Evolutionary conservation across 2,797 vertebrate genomes (phyloP).

Genomic region (Hoplostethus mediterraneus): DNA sequence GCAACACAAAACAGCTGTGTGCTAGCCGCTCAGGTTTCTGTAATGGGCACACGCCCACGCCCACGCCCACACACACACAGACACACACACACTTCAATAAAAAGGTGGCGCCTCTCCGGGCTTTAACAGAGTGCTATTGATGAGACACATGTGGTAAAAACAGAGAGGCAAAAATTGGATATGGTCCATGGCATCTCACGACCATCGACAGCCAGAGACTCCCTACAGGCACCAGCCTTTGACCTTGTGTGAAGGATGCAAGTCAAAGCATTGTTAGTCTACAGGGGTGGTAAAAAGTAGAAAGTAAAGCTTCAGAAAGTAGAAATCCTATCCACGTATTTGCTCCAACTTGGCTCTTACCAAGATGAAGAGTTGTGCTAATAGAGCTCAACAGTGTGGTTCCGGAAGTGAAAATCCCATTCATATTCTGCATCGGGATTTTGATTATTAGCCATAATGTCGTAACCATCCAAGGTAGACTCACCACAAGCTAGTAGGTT

Average conservation of each 20-base stretch:
- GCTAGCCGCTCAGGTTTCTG: slow-evolving; percentile 30
- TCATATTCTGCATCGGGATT: too few species aligned
- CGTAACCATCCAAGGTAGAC: too few species aligned
- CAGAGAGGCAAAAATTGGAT: slow-evolving; percentile 37
- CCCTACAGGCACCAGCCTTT: slow-evolving; percentile 34
- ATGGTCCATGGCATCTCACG: slow-evolving; percentile 38
- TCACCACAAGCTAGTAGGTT: too few species aligned
- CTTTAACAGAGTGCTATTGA: slow-evolving; percentile 46
- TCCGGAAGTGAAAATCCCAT: too few species aligned
- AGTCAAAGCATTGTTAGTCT: slow-evolving; percentile 33
- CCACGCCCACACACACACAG: background rate
- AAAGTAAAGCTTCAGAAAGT: too few species aligned
- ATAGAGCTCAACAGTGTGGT: too few species aligned
- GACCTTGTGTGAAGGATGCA: slow-evolving; percentile 44
- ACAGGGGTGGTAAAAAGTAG: too few species aligned
- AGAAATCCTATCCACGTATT: too few species aligned
- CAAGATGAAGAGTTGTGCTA: too few species aligned
- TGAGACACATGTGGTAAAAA: slow-evolving; percentile 48
- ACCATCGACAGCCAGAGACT: slow-evolving; percentile 41
- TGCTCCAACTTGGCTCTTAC: too few species aligned
- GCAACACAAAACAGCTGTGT: slow-evolving; percentile 1
- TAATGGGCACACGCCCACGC: slow-evolving; percentile 5
- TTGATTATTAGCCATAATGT: too few species aligned
- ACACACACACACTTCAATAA: slow-evolving; percentile 34
- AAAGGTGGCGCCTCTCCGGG: slow-evolving; percentile 38